Evolutionary conservation across 2,113 vertebrate species (phyloP), one percentile per base, ranked within the genome.

Genomic region (Pteruthius melanotis): DNA sequence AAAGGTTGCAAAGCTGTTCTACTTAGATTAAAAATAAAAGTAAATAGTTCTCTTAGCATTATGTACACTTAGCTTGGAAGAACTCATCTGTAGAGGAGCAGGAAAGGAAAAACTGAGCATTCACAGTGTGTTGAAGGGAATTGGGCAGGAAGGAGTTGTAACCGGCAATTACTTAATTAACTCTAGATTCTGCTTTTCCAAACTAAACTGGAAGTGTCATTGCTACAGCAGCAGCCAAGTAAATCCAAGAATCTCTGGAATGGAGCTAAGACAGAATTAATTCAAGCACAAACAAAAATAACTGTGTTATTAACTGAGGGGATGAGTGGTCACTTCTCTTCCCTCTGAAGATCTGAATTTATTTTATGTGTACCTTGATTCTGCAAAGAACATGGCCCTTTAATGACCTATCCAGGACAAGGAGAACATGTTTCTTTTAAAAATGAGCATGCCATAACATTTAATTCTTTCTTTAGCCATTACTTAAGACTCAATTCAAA

Each of bases 11-110:
- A 96, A 96, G 85, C 85, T 94, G 40, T 71, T 96, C 60, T 77
- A 30, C 56, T 78, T 30, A 47, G 75, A 95, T 90, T 88, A 93
- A 93, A 94, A 94, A 87, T 47, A 85, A 83, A 71, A 90, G 71
- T 80, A 86, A 90, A 83, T 52, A 80, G 39, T 75, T 37, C 24
- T 83, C 39, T 75, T 66, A 45, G 28, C 53, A 17, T 35, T 74
- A n/a, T 13, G 52, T 33, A 70, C 13, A 63, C 70, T 77, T 71
- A 44, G 23, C 10, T 5, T n/a, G 10, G 40, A 92, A 83, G 68
- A 70, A 49, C 17, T 40, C 50, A 63, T 59, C 54, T 80, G 59
- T 2, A 64, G 53, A 63, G 47, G 33, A 91, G 22, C 13, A 31
- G 45, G 33, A 66, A 17, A 50, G 52, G 92, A 86, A 83, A 90